Percentiles rank a stretch among this genome's conserved stretches.
Conservation (phyloP, 37 sponge, comb jelly and placozoan genomes). For the Geodia barretti region DNA sequence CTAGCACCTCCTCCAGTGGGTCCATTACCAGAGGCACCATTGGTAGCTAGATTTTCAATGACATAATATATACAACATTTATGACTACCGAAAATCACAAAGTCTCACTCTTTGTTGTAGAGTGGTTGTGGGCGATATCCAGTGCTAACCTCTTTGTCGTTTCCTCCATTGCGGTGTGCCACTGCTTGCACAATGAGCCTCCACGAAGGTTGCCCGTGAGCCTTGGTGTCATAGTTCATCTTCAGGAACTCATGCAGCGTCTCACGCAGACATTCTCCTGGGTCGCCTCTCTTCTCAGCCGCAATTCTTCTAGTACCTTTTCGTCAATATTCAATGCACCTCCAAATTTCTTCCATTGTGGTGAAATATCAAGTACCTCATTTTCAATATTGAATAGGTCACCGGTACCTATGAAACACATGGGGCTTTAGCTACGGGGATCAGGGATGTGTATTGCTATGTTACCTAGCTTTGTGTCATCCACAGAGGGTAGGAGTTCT, state of each 20-base stretch:
- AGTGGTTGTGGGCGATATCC: neutral
- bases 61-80: too few relatives aligned
- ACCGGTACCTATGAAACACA: neutral
- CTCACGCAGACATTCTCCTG: neutral
- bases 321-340: neutral
- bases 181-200: slow-evolving; percentile 11
- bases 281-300: neutral
- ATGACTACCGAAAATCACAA: too few relatives aligned
- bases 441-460: neutral
- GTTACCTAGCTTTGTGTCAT: neutral
- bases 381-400: neutral
- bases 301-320: neutral
- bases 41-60: too few relatives aligned
- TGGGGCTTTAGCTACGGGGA: neutral
- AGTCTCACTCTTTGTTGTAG: too few relatives aligned
- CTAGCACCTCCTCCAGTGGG: too few relatives aligned
- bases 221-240: slow-evolving; percentile 1
- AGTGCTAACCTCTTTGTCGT: neutral
- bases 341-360: neutral
- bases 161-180: neutral
- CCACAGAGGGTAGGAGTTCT: neutral
- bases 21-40: too few relatives aligned
- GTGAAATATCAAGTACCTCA: neutral
- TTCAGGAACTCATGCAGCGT: neutral
- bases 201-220: neutral